Percentiles rank a stretch among this genome's conserved stretches.
phyloP scores from a whole-genome alignment of 2,797 vertebrate genomes.

The Clarias fuscus region DNA sequence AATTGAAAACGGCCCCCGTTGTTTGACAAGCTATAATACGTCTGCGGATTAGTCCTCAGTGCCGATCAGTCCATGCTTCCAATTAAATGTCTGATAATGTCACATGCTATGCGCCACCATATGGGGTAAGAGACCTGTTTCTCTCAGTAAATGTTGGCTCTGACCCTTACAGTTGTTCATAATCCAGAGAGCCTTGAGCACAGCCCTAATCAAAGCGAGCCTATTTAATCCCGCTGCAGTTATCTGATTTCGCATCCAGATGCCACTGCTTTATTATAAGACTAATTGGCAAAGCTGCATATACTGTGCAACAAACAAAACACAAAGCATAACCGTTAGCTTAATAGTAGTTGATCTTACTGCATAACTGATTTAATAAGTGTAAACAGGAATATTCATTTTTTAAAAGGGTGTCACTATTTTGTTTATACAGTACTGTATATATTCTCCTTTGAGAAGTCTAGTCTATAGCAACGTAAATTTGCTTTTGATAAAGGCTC shows the following conservation, averaged over 20 bases:
- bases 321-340: slow-evolving; percentile 38
- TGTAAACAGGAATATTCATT: background rate
- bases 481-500: background rate
- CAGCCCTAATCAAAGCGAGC: slow-evolving; percentile 66
- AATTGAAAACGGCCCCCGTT: slow-evolving; percentile 71
- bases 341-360: slow-evolving; percentile 34
- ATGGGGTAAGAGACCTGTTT: slow-evolving; percentile 46
- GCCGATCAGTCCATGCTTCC: slow-evolving; percentile 65
- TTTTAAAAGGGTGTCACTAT: background rate
- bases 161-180: slow-evolving; percentile 64
- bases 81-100: slow-evolving; percentile 72
- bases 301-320: slow-evolving; percentile 20
- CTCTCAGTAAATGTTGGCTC: slow-evolving; percentile 57
- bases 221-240: slow-evolving; percentile 52
- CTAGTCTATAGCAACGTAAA: background rate
- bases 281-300: slow-evolving; percentile 24
- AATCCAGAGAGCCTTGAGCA: slow-evolving; percentile 56
- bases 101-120: slow-evolving; percentile 59
- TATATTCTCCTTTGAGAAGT: background rate
- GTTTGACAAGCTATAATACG: slow-evolving; percentile 72
- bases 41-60: slow-evolving; percentile 69
- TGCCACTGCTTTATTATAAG: slow-evolving; percentile 41
- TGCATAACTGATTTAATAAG: slow-evolving; percentile 42
- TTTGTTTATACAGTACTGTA: background rate
- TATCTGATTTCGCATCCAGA: slow-evolving; percentile 68